Conservation (phyloP, 2,888 invertebrate species). For the Drosophila anomelani region DNA sequence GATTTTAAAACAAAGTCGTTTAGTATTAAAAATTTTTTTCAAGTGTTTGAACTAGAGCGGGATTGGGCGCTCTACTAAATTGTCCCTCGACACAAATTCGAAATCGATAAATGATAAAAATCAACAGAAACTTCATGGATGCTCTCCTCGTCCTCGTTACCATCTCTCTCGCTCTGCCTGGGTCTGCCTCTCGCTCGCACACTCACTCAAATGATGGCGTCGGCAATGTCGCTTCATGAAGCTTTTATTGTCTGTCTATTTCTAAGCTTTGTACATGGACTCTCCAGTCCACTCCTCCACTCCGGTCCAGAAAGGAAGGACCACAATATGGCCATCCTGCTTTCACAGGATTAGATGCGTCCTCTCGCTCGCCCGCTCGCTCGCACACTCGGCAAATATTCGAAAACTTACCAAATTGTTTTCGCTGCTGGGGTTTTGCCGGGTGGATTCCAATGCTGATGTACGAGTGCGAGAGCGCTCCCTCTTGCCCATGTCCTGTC, state of each 20-base stretch:
- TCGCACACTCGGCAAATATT: constrained; percentile 63
- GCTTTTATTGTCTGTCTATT: constrained; percentile 82
- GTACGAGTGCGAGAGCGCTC: constrained; percentile 72
- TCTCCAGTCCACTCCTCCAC: constrained; percentile 23
- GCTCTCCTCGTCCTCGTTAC: constrained; percentile 23
- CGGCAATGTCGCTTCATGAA: constrained; percentile 77
- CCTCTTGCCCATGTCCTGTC: constrained; percentile 34
- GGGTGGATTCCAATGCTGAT: constrained; percentile 81
- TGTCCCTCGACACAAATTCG: constrained; percentile 82
- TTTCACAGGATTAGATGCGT: constrained; percentile 65
- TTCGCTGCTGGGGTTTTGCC: constrained; percentile 77
- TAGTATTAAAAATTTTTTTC: neutral
- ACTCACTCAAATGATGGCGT: constrained; percentile 57
- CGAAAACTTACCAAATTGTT: constrained; percentile 81
- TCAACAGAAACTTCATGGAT: constrained; percentile 82
- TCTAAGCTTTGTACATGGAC: constrained; percentile 80
- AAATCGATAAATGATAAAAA: constrained; percentile 84
- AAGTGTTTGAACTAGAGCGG: neutral
- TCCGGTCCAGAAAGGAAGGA: constrained; percentile 6
- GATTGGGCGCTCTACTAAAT: constrained; percentile 67
- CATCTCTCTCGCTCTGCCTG: neutral
- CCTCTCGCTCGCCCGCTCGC: constrained; percentile 27
- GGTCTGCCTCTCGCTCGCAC: constrained; percentile 50
- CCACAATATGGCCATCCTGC: constrained; percentile 64
- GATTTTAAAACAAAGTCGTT: neutral